These are phyloP conservation scores for Tichodroma muraria DNA, from an alignment of 2,113 vertebrate genomes.

Conservation along the genomic window DNA sequence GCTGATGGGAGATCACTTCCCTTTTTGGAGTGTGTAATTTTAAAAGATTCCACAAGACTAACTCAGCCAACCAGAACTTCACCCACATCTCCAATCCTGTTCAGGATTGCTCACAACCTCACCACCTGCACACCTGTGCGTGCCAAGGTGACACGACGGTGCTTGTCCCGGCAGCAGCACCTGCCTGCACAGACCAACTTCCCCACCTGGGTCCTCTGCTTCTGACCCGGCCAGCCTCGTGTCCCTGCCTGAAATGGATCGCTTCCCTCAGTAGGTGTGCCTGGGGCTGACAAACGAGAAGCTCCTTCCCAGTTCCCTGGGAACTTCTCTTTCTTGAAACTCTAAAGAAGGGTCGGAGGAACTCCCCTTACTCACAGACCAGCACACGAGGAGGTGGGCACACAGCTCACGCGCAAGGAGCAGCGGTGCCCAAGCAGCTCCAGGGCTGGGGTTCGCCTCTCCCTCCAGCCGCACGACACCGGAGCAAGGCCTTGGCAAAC, in stretches of 20 bases:
- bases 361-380: accelerated
- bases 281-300: accelerated
- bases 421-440: neutral
- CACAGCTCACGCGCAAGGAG: accelerated
- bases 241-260: neutral
- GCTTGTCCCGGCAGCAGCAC: accelerated
- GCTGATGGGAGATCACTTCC: neutral
- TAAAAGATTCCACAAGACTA: neutral
- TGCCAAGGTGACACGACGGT: neutral
- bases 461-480: neutral
- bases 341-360: neutral
- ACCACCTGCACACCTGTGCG: neutral
- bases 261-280: neutral
- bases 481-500: accelerated
- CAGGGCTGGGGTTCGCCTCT: neutral
- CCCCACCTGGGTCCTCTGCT: neutral
- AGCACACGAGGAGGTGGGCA: neutral
- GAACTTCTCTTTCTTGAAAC: neutral
- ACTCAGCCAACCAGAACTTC: neutral
- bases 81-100: neutral
- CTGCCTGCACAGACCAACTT: neutral
- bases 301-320: neutral
- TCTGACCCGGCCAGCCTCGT: neutral
- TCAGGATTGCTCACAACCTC: neutral
- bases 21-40: neutral